A percentile compares a stretch with the other conserved stretches of the same genome.
These are phyloP conservation scores for Clarias laeviceps DNA, from an alignment of 2,797 vertebrate species.

Conservation along the genomic window DNA sequence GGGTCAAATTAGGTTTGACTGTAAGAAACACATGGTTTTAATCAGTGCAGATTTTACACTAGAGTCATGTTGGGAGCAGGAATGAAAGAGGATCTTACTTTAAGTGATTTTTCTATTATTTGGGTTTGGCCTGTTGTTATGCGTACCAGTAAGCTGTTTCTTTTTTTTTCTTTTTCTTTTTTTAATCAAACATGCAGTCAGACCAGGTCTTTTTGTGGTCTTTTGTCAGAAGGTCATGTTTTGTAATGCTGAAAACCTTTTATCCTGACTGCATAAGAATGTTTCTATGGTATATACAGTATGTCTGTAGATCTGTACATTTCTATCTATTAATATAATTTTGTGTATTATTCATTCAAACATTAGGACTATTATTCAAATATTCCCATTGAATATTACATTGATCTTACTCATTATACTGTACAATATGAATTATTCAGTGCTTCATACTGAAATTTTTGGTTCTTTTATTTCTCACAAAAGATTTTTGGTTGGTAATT, in stretches of 20 bases:
- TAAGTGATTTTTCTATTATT: slow-evolving; percentile 59
- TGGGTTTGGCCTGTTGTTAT: slow-evolving; percentile 36
- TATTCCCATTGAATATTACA: neutral
- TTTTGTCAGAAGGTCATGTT: neutral
- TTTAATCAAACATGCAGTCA: neutral
- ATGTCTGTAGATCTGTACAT: neutral
- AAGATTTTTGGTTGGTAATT: too few relatives aligned
- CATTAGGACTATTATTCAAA: neutral
- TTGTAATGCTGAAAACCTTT: neutral
- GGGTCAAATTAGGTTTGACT: slow-evolving; percentile 53
- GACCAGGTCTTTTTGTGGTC: neutral
- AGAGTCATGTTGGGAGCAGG: slow-evolving; percentile 56
- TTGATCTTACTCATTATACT: neutral
- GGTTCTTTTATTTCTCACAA: too few relatives aligned
- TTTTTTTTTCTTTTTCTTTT: too few relatives aligned
- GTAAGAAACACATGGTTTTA: slow-evolving; percentile 70
- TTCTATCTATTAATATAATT: too few relatives aligned
- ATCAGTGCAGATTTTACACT: slow-evolving; percentile 59
- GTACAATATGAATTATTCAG: neutral
- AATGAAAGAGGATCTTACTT: slow-evolving; percentile 56
- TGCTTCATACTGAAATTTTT: too few relatives aligned
- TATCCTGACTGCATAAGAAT: neutral
- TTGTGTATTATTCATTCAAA: neutral
- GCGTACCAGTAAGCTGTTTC: neutral
- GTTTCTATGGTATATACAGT: neutral